phyloP scores from a whole-genome alignment of 2,888 invertebrate genomes.

The Drosophila testacea region DNA sequence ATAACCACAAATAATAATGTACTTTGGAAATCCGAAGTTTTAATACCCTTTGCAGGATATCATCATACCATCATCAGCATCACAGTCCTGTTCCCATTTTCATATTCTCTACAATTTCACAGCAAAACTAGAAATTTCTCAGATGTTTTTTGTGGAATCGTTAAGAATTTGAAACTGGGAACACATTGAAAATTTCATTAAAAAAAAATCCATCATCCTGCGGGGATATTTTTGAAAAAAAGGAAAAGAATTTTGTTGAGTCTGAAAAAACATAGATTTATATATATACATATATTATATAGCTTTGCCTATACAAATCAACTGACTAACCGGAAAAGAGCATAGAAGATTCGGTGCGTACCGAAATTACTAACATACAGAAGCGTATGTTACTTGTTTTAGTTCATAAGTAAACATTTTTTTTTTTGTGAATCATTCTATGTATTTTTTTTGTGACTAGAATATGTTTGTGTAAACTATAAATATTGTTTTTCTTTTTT shows the following conservation, averaged over 20 bases:
- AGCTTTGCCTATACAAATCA: conserved; percentile 25
- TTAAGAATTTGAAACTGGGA: neutral
- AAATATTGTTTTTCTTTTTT: conserved; percentile 20
- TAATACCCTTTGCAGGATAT: conserved; percentile 6
- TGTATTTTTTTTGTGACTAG: neutral
- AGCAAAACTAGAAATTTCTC: neutral
- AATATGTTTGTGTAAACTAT: conserved; percentile 14
- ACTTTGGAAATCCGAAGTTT: conserved; percentile 13
- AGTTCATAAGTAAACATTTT: conserved; percentile 25
- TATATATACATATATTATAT: conserved; percentile 6
- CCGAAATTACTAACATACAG: conserved; percentile 32
- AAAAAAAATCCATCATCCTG: neutral
- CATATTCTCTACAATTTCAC: neutral
- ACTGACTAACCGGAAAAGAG: conserved; percentile 52
- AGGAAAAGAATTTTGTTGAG: conserved; percentile 38
- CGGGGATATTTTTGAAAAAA: neutral
- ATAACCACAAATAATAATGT: neutral
- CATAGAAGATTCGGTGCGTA: conserved; percentile 49
- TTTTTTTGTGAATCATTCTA: neutral
- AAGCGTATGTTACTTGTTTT: conserved; percentile 24
- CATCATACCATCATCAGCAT: no score
- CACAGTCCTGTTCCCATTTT: neutral
- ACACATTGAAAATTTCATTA: neutral
- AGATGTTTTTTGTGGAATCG: neutral
- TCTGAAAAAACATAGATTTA: conserved; percentile 36